These are phyloP conservation scores for Antedon mediterranea DNA, from an alignment of 53 echinoderm and acorn worm genomes.

Conservation along the genomic window DNA sequence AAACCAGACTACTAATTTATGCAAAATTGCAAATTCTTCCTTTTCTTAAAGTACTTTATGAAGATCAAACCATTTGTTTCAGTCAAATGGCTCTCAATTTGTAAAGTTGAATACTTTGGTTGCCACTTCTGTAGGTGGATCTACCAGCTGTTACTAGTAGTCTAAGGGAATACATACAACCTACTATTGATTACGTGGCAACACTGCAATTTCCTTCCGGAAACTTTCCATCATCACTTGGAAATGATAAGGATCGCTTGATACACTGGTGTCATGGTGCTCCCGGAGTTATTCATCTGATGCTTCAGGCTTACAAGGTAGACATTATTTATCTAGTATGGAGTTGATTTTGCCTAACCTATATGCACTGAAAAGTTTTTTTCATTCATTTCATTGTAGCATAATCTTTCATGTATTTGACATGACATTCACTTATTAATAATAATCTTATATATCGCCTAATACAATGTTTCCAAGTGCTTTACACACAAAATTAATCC, in stretches of 20 bases:
- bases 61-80: background rate
- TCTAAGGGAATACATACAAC: slow-evolving; percentile 41
- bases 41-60: background rate
- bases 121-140: slow-evolving; percentile 2
- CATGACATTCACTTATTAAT: no score
- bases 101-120: no score
- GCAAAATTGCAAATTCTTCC: background rate
- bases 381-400: no score
- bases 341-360: no score
- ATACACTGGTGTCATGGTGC: slow-evolving; percentile 96
- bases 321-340: no score
- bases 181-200: slow-evolving; percentile 58
- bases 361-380: no score
- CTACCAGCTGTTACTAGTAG: slow-evolving; percentile 9
- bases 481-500: no score
- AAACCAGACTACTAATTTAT: no score
- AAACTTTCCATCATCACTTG: slow-evolving; percentile 79
- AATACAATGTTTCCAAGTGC: no score
- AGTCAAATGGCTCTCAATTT: no score
- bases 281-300: slow-evolving; percentile 69
- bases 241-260: slow-evolving; percentile 60
- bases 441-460: no score
- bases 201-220: slow-evolving; percentile 57
- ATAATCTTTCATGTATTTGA: no score
- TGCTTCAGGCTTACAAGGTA: slow-evolving; percentile 77